A percentile compares a stretch with the other conserved stretches of the same genome.
Conservation (phyloP, 1,140 invertebrate genomes). For the Halesus radiatus region DNA sequence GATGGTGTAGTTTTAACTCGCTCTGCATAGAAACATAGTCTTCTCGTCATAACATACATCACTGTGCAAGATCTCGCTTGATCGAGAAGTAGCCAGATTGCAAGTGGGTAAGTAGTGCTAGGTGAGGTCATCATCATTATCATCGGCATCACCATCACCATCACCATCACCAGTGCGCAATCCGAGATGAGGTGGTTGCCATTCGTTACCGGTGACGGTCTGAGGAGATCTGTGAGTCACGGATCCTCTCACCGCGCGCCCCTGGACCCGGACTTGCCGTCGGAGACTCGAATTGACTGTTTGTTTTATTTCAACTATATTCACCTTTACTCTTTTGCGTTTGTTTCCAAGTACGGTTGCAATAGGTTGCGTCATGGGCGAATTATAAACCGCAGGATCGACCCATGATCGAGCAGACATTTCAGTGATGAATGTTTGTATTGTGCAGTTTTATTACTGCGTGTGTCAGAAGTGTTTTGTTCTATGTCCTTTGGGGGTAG, state of each 20-base stretch:
- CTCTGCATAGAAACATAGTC: too few relatives aligned
- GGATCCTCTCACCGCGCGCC: conserved; percentile 2
- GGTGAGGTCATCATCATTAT: too few relatives aligned
- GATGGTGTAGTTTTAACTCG: too few relatives aligned
- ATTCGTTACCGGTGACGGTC: neutral
- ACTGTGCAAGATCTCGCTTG: neutral
- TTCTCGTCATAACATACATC: neutral
- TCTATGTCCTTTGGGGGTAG: neutral
- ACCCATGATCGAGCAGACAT: too few relatives aligned
- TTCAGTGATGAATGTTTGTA: neutral
- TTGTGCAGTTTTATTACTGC: neutral
- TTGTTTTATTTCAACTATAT: conserved; percentile 14
- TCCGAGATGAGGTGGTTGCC: neutral
- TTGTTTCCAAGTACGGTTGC: conserved; percentile 11
- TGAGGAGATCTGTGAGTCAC: neutral
- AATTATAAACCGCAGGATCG: neutral
- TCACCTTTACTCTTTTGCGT: conserved; percentile 23
- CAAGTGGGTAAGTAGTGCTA: neutral
- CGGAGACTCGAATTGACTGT: neutral
- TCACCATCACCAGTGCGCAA: too few relatives aligned
- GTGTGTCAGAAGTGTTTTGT: neutral
- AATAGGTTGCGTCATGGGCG: neutral
- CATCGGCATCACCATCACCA: too few relatives aligned
- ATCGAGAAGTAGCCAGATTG: neutral
- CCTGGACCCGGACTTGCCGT: conserved; percentile 32